Base-by-base conservation (phyloP, 2,113 vertebrate genomes). In the Callipepla californica region DNA sequence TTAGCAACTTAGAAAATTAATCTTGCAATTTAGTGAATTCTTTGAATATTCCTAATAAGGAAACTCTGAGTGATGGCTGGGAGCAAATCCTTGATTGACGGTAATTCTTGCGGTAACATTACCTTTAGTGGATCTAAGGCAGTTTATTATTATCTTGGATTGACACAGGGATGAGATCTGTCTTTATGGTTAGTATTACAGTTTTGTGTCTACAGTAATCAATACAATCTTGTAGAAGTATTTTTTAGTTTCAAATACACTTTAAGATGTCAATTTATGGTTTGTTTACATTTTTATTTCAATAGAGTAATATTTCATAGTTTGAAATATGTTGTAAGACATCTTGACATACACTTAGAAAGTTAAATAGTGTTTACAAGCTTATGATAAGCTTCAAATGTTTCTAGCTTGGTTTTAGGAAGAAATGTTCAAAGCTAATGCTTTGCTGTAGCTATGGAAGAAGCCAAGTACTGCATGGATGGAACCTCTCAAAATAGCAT, bases 191-290 rank as follows among this genome's bases (percentile, higher is more conserved):
- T 83, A 89, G 45, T 66, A 53, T 42, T 87, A 59, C 18, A 94
- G 85, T 23, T 44, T 92, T 86, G 7, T 72, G 53, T 51, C 28
- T 51, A 78, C 50, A 38, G 10, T 61, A 81, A 89, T 81, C 55
- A 36, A 84, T 62, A 22, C 3, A 55, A 44, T 55, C 48, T 51
- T 92, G 4, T 78, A 15, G 62, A 72, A 85, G 16, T 19, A 17
- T 48, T 87, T 91, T 73, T 87, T 89, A 89, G 66, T 92, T 92
- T 91, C 92, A 48, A 87, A 68, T 89, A 48, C n/a, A 78, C 16
- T 92, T 92, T 73, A 82, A 38, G 87, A 53, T 58, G 7, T 63
- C 69, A 34, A 19, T 75, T 92, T 68, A 69, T 72, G 25, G 59
- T 48, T 38, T 38, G 36, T 62, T 62, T 40, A 38, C 22, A 62